Evolutionary conservation across 2,113 vertebrate genomes (phyloP), one percentile per base, ranked within the genome.

Genomic region (Thomomys bottae): DNA sequence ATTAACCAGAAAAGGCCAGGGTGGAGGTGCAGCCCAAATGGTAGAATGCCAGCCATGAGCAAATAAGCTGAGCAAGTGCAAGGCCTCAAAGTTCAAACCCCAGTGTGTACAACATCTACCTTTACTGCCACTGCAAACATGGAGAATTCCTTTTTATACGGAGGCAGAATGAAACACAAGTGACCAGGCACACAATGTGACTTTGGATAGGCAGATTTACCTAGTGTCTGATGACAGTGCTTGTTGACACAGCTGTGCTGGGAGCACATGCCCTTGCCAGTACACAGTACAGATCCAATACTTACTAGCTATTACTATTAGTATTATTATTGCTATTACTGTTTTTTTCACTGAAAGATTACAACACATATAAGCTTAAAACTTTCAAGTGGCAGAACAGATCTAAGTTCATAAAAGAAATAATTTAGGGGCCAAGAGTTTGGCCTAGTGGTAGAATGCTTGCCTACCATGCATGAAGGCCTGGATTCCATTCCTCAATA

Each of bases 321-420:
- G 15, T 2, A 28, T 6, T 30, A 32, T 9, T 45, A 10, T 11
- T 2, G 45, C 78, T 45, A 54, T 3, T 32, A 42, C 0, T 36
- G 34, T 10, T 30, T 54, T 61, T n/a, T 21, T 49, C 40, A n/a
- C 20, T 67, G 36, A 57, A 67, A 72, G 81, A 49, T 36, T 63
- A 67, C 89, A 85, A 38, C 40, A 34, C 10, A 49, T 1, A n/a
- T 20, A 89, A 49, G 17, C 36, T 23, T 59, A 40, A 75, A 76
- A 67, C 67, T 49, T 82, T 32, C 5, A 70, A 67, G 21, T 42
- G 28, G 61, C 20, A 80, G 42, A 68, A 87, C 0, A 73, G 34
- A 57, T 91, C 15, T 32, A 71, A n/a, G 30, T 94, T 94, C 72
- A 84, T 2, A 64, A 21, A 42, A 76, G 7, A 67, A 93, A 73